Percentiles rank a stretch among this genome's conserved stretches.
Evolutionary conservation across 2,888 invertebrate species (phyloP).

Genomic region (Aquatica leii): DNA sequence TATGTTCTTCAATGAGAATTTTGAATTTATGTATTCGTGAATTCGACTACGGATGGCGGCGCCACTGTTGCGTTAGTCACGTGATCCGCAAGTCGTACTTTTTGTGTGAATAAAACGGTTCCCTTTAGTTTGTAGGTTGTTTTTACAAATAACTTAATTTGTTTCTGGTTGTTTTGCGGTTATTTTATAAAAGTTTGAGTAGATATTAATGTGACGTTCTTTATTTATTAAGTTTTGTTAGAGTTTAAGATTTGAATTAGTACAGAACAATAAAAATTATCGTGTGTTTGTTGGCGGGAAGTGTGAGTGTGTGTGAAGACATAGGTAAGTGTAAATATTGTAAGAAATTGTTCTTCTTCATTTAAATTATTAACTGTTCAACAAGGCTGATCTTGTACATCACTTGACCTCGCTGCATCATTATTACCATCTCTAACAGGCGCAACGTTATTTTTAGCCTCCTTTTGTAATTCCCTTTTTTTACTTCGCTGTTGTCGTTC

Average conservation of each 20-base stretch:
- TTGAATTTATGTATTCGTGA: background rate
- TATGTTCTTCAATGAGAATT: no score
- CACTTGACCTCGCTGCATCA: background rate
- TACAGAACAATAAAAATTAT: background rate
- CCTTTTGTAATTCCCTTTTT: background rate
- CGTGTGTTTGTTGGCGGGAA: background rate
- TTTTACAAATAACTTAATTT: no score
- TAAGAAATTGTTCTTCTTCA: background rate
- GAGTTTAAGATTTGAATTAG: background rate
- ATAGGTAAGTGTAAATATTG: background rate
- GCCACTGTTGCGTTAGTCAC: background rate
- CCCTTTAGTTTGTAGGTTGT: background rate
- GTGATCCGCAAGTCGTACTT: background rate
- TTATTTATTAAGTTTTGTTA: background rate
- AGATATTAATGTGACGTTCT: background rate
- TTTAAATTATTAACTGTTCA: background rate
- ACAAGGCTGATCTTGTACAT: constrained; percentile 1
- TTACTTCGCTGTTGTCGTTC: background rate
- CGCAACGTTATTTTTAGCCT: background rate
- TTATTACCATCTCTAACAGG: background rate
- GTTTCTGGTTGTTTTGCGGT: background rate
- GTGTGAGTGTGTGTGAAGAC: background rate
- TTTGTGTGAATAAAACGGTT: background rate
- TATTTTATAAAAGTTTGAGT: background rate
- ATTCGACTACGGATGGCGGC: background rate